These are phyloP conservation scores for Peromyscus nudipes DNA, from an alignment of 2,797 vertebrate species.

Conservation along the genomic window DNA sequence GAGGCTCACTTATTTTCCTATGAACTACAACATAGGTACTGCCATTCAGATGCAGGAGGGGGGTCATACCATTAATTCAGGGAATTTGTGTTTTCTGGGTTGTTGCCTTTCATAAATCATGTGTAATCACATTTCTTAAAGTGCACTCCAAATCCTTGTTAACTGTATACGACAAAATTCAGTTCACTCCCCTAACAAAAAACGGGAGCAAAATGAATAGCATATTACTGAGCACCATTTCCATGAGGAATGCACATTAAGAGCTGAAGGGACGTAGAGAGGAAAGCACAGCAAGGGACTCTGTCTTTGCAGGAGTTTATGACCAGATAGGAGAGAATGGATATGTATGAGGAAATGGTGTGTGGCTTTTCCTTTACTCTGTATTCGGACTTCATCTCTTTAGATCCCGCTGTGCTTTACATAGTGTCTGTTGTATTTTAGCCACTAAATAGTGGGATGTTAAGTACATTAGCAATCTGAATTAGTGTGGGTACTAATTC, in stretches of 20 bases:
- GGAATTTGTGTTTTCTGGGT: conserved; percentile 59
- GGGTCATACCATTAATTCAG: conserved; percentile 32
- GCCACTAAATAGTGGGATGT: conserved; percentile 52
- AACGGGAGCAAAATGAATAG: conserved; percentile 33
- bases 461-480: conserved; percentile 73
- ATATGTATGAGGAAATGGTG: conserved; percentile 14
- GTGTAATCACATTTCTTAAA: conserved; percentile 58
- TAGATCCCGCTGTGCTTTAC: conserved; percentile 65
- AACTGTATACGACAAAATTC: conserved; percentile 52
- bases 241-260: conserved; percentile 47
- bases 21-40: conserved; percentile 23
- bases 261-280: conserved; percentile 42
- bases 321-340: conserved; percentile 42
- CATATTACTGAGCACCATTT: conserved; percentile 34
- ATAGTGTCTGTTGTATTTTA: conserved; percentile 52
- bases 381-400: conserved; percentile 54
- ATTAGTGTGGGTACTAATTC: conserved; percentile 70
- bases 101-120: conserved; percentile 60
- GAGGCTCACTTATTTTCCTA: conserved; percentile 46
- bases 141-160: conserved; percentile 43
- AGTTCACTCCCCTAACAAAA: conserved; percentile 55
- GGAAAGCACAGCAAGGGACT: conserved; percentile 51
- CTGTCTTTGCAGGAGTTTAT: conserved; percentile 54
- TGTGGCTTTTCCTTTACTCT: conserved; percentile 58
- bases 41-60: conserved; percentile 32